Percentiles rank a stretch among this genome's conserved stretches.
Conservation (phyloP, 2,888 invertebrate species). For the Ypsolopha scabrella region DNA sequence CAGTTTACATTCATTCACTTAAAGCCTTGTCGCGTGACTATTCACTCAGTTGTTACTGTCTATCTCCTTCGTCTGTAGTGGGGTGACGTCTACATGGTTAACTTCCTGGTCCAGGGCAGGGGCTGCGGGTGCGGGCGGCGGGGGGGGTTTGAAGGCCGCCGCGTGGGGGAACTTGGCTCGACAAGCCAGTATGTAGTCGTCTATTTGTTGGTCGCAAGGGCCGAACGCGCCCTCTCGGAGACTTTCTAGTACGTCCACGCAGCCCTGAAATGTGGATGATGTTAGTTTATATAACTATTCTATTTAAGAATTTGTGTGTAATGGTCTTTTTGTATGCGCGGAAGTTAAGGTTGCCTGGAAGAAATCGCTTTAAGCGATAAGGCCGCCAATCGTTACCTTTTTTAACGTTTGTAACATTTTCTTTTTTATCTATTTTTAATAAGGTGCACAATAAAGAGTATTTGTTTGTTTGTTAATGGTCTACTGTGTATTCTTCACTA, state of each 20-base stretch:
- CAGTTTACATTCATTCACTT: background rate
- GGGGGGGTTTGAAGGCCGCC: constrained; percentile 73
- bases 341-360: too few relatives aligned
- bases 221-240: constrained; percentile 87
- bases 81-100: constrained; percentile 25
- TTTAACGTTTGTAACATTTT: too few relatives aligned
- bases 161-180: constrained; percentile 83
- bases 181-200: constrained; percentile 79
- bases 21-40: constrained; percentile 1
- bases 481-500: too few relatives aligned
- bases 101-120: constrained; percentile 13
- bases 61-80: constrained; percentile 33
- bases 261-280: constrained; percentile 70
- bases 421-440: too few relatives aligned
- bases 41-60: constrained; percentile 30
- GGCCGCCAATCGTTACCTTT: too few relatives aligned
- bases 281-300: too few relatives aligned
- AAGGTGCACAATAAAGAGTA: too few relatives aligned
- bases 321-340: too few relatives aligned
- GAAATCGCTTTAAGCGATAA: too few relatives aligned
- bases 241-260: constrained; percentile 82
- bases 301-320: too few relatives aligned
- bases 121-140: constrained; percentile 22
- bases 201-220: constrained; percentile 74
- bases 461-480: too few relatives aligned